phyloP scores from a whole-genome alignment of 2,888 invertebrate species.

The Hybos culiciformis region DNA sequence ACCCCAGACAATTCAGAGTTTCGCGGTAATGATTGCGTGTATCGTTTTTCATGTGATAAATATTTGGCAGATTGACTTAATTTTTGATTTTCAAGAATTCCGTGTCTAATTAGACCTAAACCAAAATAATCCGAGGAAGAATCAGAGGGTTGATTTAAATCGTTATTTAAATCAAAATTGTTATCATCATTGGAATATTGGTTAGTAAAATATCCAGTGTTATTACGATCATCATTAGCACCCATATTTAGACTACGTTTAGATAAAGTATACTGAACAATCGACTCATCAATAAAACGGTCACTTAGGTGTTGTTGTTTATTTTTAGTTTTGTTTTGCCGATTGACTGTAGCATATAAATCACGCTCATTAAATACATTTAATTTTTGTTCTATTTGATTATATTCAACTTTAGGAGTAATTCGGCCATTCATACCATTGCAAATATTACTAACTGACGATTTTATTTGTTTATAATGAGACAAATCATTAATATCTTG shows the following conservation, averaged over 20 bases:
- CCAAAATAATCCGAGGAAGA: conserved; percentile 33
- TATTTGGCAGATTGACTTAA: conserved; percentile 29
- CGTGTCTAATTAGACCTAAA: conserved; percentile 24
- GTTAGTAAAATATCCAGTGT: conserved; percentile 16
- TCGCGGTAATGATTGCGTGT: conserved; percentile 32
- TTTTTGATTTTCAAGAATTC: conserved; percentile 14
- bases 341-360: conserved; percentile 36
- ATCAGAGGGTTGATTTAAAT: conserved; percentile 32
- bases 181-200: conserved; percentile 19
- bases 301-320: conserved; percentile 31
- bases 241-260: conserved; percentile 23
- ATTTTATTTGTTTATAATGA: conserved; percentile 23
- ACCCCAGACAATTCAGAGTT: conserved; percentile 34
- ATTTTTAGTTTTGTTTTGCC: conserved; percentile 33
- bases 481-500: conserved; percentile 35
- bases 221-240: neutral
- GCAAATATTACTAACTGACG: conserved; percentile 1
- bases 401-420: conserved; percentile 4
- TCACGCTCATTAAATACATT: conserved; percentile 31
- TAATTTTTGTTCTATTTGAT: conserved; percentile 21
- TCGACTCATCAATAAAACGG: conserved; percentile 35
- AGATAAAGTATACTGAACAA: conserved; percentile 28
- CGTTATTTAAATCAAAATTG: conserved; percentile 29
- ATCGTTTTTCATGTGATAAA: conserved; percentile 26
- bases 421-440: conserved; percentile 22